Percentiles rank a stretch among this genome's conserved stretches.
phyloP scores from a whole-genome alignment of 2,797 vertebrate genomes.

The Sebastes oblongus region DNA sequence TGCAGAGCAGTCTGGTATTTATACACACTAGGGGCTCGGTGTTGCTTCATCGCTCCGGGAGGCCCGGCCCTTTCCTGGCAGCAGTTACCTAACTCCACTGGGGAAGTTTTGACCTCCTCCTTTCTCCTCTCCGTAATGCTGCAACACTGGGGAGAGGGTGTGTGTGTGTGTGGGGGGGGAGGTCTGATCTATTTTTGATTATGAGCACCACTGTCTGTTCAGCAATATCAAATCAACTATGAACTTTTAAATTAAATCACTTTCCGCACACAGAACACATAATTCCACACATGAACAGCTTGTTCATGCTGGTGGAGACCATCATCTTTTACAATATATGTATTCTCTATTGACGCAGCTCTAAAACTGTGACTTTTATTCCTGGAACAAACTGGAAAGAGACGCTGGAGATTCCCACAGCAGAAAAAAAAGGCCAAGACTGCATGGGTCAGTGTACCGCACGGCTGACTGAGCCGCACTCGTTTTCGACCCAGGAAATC shows the following conservation, averaged over 20 bases:
- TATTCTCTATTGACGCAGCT: slow-evolving; percentile 3
- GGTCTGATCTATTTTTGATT: slow-evolving; percentile 48
- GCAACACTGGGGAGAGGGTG: slow-evolving; percentile 25
- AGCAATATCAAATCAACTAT: slow-evolving; percentile 38
- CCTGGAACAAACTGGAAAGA: slow-evolving; percentile 12
- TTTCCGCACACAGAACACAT: slow-evolving; percentile 30
- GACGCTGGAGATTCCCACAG: slow-evolving; percentile 43
- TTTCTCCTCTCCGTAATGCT: slow-evolving; percentile 29
- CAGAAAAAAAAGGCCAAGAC: slow-evolving; percentile 40
- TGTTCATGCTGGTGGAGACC: background rate
- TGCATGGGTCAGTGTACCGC: slow-evolving; percentile 45
- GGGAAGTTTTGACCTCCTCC: slow-evolving; percentile 65
- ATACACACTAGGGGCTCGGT: slow-evolving; percentile 50
- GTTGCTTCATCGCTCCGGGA: slow-evolving; percentile 70
- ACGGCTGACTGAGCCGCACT: slow-evolving; percentile 42
- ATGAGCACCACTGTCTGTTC: background rate
- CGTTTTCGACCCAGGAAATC: slow-evolving; percentile 60
- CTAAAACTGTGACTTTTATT: slow-evolving; percentile 18
- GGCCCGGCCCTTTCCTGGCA: slow-evolving; percentile 70
- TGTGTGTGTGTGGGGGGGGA: background rate
- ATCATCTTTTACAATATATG: slow-evolving; percentile 11
- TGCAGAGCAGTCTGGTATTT: slow-evolving; percentile 60
- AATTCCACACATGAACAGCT: slow-evolving; percentile 56
- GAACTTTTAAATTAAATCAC: slow-evolving; percentile 49
- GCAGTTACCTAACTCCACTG: slow-evolving; percentile 66